These are phyloP conservation scores for Subacronicta megacephala DNA, from an alignment of 2,888 invertebrate genomes.

Conservation along the genomic window DNA sequence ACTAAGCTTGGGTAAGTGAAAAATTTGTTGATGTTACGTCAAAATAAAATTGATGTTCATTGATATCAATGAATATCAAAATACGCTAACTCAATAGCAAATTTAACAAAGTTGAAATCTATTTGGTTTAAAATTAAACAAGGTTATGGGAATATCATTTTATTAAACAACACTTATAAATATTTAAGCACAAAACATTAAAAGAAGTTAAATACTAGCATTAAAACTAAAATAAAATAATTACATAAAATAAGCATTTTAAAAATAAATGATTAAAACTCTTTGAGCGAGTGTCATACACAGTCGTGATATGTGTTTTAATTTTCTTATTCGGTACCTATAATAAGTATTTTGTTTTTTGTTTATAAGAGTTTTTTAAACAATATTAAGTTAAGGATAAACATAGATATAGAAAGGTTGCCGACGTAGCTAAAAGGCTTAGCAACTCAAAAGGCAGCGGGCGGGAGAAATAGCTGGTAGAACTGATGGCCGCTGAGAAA, in stretches of 20 bases:
- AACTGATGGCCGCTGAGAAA: too few species aligned
- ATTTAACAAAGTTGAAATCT: constrained; percentile 29
- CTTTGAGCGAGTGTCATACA: background rate
- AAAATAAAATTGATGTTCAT: too few species aligned
- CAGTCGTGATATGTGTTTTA: background rate
- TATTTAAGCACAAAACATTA: constrained; percentile 21
- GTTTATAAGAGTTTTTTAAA: too few species aligned
- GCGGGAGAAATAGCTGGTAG: too few species aligned
- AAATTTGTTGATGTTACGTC: too few species aligned
- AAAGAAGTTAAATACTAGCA: constrained; percentile 3
- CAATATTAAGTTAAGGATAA: too few species aligned
- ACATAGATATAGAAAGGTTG: too few species aligned
- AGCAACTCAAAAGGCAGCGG: too few species aligned
- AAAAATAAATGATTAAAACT: constrained; percentile 5
- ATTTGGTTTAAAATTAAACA: constrained; percentile 30
- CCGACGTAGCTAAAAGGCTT: too few species aligned
- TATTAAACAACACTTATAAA: constrained; percentile 42
- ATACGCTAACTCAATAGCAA: background rate
- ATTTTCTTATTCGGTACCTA: background rate
- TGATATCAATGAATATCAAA: too few species aligned
- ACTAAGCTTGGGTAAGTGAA: too few species aligned
- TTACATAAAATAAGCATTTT: background rate
- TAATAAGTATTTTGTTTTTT: too few species aligned
- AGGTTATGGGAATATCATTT: constrained; percentile 3
- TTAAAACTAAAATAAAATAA: constrained; percentile 18